A percentile compares a stretch with the other conserved stretches of the same genome.
Evolutionary conservation across 2,797 vertebrate species (phyloP).

Genomic region (Xyrichtys novacula): DNA sequence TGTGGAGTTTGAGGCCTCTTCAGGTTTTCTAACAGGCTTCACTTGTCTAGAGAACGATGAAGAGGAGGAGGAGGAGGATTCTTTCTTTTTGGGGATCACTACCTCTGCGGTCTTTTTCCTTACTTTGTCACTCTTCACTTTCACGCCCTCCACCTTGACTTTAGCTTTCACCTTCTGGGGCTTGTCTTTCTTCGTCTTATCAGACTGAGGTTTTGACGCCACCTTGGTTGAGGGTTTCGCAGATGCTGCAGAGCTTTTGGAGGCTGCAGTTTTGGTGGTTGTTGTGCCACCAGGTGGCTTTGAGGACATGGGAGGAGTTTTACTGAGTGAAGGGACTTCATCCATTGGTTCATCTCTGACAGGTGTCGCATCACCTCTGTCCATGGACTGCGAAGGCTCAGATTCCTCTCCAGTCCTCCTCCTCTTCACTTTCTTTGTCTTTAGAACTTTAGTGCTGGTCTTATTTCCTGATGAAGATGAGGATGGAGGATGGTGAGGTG

Average conservation of each 20-base stretch:
- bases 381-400: conserved; percentile 85
- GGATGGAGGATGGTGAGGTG: conserved; percentile 62
- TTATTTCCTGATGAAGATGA: conserved; percentile 72
- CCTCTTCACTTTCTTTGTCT: conserved; percentile 94
- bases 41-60: conserved; percentile 55
- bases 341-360: conserved; percentile 99
- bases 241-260: conserved; percentile 83
- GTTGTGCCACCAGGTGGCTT: conserved; percentile 35
- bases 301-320: conserved; percentile 68
- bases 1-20: conserved; percentile 55
- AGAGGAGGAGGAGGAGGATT: conserved; percentile 61
- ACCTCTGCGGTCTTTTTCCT: conserved; percentile 86
- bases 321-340: conserved; percentile 68
- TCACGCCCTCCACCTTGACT: conserved; percentile 89
- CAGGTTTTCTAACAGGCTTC: conserved; percentile 63
- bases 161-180: conserved; percentile 82
- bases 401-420: conserved; percentile 91
- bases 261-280: conserved; percentile 56
- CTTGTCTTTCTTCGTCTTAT: conserved; percentile 75
- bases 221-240: conserved; percentile 80
- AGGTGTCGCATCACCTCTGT: conserved; percentile 95
- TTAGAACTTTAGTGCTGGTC: conserved; percentile 84
- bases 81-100: conserved; percentile 68
- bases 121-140: conserved; percentile 89
- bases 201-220: conserved; percentile 57